phyloP scores from a whole-genome alignment of 2,888 invertebrate species.

The Argynnis bischoffii region DNA sequence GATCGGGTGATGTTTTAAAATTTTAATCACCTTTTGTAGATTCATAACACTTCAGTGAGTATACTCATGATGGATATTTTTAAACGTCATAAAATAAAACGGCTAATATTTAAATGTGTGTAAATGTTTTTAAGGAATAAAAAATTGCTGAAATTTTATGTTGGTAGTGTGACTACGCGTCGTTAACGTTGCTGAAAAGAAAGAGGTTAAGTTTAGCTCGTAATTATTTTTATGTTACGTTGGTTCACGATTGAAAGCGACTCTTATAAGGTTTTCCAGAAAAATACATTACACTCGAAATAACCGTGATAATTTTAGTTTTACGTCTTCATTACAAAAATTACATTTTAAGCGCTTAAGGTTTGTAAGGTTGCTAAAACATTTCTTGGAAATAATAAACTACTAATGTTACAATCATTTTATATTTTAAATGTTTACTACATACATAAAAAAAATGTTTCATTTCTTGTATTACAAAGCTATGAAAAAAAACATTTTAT shows the following conservation, averaged over 20 bases:
- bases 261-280: constrained; percentile 9
- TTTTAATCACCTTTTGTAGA: constrained; percentile 35
- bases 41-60: constrained; percentile 6
- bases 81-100: background rate
- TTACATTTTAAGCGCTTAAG: background rate
- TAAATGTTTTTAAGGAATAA: constrained; percentile 3
- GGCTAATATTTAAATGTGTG: background rate
- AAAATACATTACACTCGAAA: background rate
- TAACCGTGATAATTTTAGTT: background rate
- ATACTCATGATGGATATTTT: background rate
- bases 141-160: constrained; percentile 12
- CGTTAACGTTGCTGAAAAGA: constrained; percentile 10
- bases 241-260: constrained; percentile 7
- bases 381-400: too few relatives aligned
- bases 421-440: too few relatives aligned
- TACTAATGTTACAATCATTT: too few relatives aligned
- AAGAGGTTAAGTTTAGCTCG: constrained; percentile 12
- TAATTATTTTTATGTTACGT: constrained; percentile 1
- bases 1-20: constrained; percentile 37
- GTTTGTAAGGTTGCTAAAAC: too few relatives aligned
- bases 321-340: constrained; percentile 20
- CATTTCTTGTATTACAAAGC: too few relatives aligned
- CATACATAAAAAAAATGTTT: too few relatives aligned
- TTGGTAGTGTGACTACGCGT: constrained; percentile 13
- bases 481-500: too few relatives aligned